Conservation (phyloP, 2,888 invertebrate genomes). For the Ditylenchus weischeri region DNA sequence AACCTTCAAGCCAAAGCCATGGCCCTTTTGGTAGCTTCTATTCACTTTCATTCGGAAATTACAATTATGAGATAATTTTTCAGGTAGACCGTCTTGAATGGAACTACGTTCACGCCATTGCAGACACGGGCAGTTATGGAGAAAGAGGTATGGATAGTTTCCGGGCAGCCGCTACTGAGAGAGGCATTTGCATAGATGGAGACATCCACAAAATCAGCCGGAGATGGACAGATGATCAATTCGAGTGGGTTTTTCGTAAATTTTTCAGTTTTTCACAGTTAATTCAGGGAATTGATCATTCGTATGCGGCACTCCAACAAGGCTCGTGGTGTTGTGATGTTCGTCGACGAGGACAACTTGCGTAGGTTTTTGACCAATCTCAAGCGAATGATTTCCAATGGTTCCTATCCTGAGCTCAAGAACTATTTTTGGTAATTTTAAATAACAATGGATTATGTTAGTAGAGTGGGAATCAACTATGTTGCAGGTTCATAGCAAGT, state of each 20-base stretch:
- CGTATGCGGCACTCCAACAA: slow-evolving; percentile 64
- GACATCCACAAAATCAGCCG: slow-evolving; percentile 56
- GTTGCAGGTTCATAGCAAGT: slow-evolving; percentile 70
- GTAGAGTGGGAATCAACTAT: neutral
- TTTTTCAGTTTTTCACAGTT: neutral
- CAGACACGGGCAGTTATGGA: slow-evolving; percentile 75
- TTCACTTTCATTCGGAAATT: neutral
- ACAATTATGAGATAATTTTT: slow-evolving; percentile 1
- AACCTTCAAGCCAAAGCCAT: slow-evolving; percentile 72
- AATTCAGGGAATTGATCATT: slow-evolving; percentile 65
- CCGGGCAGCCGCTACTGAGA: slow-evolving; percentile 49
- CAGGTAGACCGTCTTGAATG: slow-evolving; percentile 68
- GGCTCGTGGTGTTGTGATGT: slow-evolving; percentile 70
- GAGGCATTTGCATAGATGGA: slow-evolving; percentile 66
- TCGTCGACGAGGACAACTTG: slow-evolving; percentile 61
- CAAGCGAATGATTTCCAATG: slow-evolving; percentile 34
- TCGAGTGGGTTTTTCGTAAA: slow-evolving; percentile 35
- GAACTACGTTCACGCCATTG: slow-evolving; percentile 75
- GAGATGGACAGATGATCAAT: slow-evolving; percentile 51
- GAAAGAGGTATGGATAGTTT: slow-evolving; percentile 64
- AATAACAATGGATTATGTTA: neutral
- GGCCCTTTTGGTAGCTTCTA: slow-evolving; percentile 65
- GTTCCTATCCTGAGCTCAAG: slow-evolving; percentile 33
- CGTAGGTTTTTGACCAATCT: slow-evolving; percentile 54
- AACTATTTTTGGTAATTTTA: slow-evolving; percentile 44